Evolutionary conservation across 2,888 invertebrate species (phyloP), one percentile per base, ranked within the genome.

Genomic region (Entomobrya proxima): DNA sequence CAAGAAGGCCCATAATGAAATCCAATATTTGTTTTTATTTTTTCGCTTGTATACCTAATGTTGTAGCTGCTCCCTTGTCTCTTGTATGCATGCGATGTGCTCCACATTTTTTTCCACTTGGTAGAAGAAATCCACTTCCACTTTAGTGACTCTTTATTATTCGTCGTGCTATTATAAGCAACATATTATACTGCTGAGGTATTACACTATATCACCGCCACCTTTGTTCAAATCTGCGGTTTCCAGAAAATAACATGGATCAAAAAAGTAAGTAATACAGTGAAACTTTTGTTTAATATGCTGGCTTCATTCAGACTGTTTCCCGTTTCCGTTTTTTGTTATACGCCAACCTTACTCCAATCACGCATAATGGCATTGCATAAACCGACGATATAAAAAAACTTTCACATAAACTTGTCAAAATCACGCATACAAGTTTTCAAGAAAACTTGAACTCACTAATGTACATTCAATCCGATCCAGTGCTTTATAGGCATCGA

Each of bases 21-120:
- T 72, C 80, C 58, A 55, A 80, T 55, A 72, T 69, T 52, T 78
- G 55, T 58, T 80, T 69, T n/a, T 32, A 35, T 67, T 69, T 37
- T 50, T 78, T 21, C 40, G 18, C 47, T 30, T 50, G 11, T 55
- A 13, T 52, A 30, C 27, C 6, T 11, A 52, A 5, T 27, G 9
- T 24, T 32, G 58, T 3, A 1, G 58, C 21, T 61, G 27, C 18
- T 6, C 9, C 44, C 9, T 11, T 11, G 44, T 15, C 15, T 11
- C 7, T 15, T 44, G 15, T 15, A 44, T 44, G 7, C 44, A 44
- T 11, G 44, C 7, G 15, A 9, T 44, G 9, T 44, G 44, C 44
- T 9, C 44, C 44, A 44, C 44, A 30, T 13, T 13, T 21, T n/a
- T 27, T 24, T 27, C 6, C 32, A 15, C 52, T 52, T 58, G 30